Evolutionary conservation across 2,113 vertebrate species (phyloP), one percentile per base, ranked within the genome.

Genomic region (Salvator merianae): DNA sequence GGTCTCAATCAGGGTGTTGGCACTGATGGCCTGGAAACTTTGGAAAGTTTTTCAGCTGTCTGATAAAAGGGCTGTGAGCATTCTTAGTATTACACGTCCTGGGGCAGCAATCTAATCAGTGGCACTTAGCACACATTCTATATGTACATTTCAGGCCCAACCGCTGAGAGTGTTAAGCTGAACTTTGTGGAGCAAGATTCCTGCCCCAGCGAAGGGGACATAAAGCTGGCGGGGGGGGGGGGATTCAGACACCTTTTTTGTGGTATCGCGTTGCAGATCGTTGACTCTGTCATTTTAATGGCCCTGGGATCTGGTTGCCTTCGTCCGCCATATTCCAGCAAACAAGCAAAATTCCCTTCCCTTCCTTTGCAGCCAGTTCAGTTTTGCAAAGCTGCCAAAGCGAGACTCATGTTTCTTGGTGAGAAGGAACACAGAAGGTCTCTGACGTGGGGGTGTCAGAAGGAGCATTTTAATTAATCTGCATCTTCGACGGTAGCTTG

Each of bases 21-120:
- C 89, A 72, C 94, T 89, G 91, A 88, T 90, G 92, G 87, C 90
- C 0, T 88, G 89, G 89, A 80, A 86, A 81, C 90, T 93, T 93
- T 28, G 92, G 95, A 94, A 94, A 90, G 92, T 94, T 94, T 70
- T 88, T 88, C 88, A 84, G 90, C 72, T 84, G 0, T 0, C 81
- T 94, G 95, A 95, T 95, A 95, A 94, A 65, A 84, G 38, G 83
- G 89, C 89, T 91, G 92, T 53, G 43, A 89, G 79, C 2, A n/a
- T 95, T 94, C 92, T 93, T 93, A 91, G 91, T 90, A 90, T 88
- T 85, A 94, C 93, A 94, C 89, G 91, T 94, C 93, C 93, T 91
- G 79, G 30, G 92, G 87, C 14, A 53, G 59, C 84, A 90, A 94
- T 95, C 95, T 95, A 94, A 95, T 95, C 95, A 89, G 87, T 22